Percentiles rank a stretch among this genome's conserved stretches.
phyloP scores from a whole-genome alignment of 2,888 invertebrate genomes.

The Trichacis sp. region DNA sequence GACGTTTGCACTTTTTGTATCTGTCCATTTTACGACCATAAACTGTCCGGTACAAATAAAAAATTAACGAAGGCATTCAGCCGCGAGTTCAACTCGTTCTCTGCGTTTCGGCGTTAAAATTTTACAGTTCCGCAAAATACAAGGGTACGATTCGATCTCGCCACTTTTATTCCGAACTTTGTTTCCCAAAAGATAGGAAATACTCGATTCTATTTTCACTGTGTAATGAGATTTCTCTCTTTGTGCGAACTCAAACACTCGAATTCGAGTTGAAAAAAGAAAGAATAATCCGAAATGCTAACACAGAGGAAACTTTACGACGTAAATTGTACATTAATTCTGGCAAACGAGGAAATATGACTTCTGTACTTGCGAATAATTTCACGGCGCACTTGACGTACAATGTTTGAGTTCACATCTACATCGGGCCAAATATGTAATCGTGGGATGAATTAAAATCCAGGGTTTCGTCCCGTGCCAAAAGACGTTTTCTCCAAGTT shows the following conservation, averaged over 20 bases:
- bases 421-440: slow-evolving; percentile 14
- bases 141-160: neutral
- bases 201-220: too few species aligned
- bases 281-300: slow-evolving; percentile 4
- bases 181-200: too few species aligned
- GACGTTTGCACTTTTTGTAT: neutral
- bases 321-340: slow-evolving; percentile 23
- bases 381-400: slow-evolving; percentile 1
- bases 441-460: neutral
- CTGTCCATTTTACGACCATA: neutral
- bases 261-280: too few species aligned
- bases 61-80: neutral
- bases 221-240: too few species aligned
- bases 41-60: slow-evolving; percentile 1
- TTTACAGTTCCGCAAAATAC: neutral
- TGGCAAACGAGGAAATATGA: slow-evolving; percentile 24
- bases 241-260: too few species aligned
- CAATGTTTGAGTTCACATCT: slow-evolving; percentile 18
- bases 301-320: slow-evolving; percentile 11
- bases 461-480: neutral
- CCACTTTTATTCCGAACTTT: too few species aligned
- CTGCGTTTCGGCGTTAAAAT: neutral
- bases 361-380: slow-evolving; percentile 21
- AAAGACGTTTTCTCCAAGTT: neutral
- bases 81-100: neutral